Evolutionary conservation across 2,888 invertebrate species (phyloP).

Genomic region (Lasiommata megera): DNA sequence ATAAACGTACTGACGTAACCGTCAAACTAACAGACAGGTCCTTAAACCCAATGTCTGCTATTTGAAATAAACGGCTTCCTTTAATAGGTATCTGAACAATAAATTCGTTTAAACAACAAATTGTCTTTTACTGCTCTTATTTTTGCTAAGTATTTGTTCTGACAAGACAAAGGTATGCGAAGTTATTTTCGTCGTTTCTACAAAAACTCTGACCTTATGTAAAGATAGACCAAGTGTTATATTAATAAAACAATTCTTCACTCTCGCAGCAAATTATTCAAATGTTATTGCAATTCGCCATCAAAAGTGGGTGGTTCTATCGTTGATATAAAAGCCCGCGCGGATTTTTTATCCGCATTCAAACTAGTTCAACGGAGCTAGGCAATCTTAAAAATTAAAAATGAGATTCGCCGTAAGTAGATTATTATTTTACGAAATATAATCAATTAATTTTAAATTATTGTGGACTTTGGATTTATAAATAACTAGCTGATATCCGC

Average conservation of each 20-base stretch:
- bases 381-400: conserved; percentile 42
- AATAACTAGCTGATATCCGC: too few relatives aligned
- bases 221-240: conserved; percentile 35
- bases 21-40: too few relatives aligned
- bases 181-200: background rate
- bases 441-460: conserved; percentile 10
- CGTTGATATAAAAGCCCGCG: conserved; percentile 68
- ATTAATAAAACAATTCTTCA: conserved; percentile 44
- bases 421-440: conserved; percentile 20
- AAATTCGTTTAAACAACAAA: background rate
- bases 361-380: conserved; percentile 70
- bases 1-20: too few relatives aligned
- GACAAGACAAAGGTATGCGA: background rate
- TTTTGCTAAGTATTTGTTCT: background rate
- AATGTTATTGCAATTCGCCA: conserved; percentile 65
- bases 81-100: too few relatives aligned
- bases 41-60: too few relatives aligned
- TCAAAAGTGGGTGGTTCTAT: conserved; percentile 66
- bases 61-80: too few relatives aligned
- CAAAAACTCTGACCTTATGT: conserved; percentile 26
- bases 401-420: conserved; percentile 69
- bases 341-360: conserved; percentile 69
- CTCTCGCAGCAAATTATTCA: conserved; percentile 61
- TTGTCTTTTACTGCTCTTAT: too few relatives aligned
- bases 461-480: background rate